These are phyloP conservation scores for Oryzias woworae DNA, from an alignment of 2,113 vertebrate genomes.

Conservation along the genomic window DNA sequence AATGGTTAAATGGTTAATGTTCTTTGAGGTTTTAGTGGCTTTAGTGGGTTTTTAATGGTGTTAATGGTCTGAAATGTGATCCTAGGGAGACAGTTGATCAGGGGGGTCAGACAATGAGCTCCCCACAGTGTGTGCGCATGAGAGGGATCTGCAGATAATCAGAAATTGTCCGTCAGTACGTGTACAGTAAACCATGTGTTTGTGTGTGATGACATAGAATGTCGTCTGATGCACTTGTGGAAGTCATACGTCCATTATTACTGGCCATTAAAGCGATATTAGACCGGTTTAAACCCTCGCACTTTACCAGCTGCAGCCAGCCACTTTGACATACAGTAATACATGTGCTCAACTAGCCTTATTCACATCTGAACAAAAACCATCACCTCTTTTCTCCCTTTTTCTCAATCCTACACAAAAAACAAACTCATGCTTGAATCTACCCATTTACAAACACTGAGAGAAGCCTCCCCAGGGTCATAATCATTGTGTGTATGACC, in stretches of 20 bases:
- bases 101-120: constrained; percentile 68
- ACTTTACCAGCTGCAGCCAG: constrained; percentile 6
- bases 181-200: constrained; percentile 49
- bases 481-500: constrained; percentile 58
- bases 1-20: constrained; percentile 73
- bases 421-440: constrained; percentile 34
- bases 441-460: constrained; percentile 34
- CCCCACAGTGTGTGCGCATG: constrained; percentile 36
- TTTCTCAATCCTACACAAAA: constrained; percentile 16
- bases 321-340: constrained; percentile 4
- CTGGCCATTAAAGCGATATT: constrained; percentile 46
- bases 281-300: constrained; percentile 18
- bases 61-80: constrained; percentile 79
- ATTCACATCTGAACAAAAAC: constrained; percentile 2
- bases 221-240: constrained; percentile 49
- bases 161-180: constrained; percentile 43
- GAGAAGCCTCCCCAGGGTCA: constrained; percentile 49
- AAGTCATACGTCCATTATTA: constrained; percentile 54
- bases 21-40: constrained; percentile 78
- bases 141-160: constrained; percentile 25
- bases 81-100: constrained; percentile 68
- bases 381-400: neutral
- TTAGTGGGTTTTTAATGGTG: constrained; percentile 79
- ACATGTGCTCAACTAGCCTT: neutral
- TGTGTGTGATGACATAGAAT: constrained; percentile 28